phyloP scores from a whole-genome alignment of 2,113 vertebrate genomes.

The Perca fluviatilis region DNA sequence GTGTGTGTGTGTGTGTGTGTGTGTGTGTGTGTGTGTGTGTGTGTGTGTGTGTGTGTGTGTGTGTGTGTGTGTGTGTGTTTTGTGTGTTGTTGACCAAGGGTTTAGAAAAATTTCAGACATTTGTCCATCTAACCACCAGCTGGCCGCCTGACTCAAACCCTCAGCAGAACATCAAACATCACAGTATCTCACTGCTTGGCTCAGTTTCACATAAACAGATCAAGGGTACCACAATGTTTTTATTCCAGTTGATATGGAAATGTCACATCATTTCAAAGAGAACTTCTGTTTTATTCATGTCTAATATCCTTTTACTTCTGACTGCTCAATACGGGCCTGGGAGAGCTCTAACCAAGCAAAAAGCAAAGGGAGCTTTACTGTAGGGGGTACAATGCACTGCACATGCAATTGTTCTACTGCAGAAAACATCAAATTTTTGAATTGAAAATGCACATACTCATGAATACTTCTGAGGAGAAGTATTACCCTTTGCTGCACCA shows the following conservation, averaged over 20 bases:
- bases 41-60: too few relatives aligned
- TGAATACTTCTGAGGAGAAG: not conserved
- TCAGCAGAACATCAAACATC: constrained; percentile 66
- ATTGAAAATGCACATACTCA: not conserved
- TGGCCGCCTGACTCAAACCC: constrained; percentile 47
- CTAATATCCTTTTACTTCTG: constrained; percentile 48
- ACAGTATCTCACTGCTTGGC: constrained; percentile 50
- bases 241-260: constrained; percentile 75
- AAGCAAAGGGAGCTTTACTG: not conserved
- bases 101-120: constrained; percentile 43
- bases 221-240: constrained; percentile 64
- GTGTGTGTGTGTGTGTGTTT: too few relatives aligned
- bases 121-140: constrained; percentile 59
- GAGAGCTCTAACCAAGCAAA: constrained; percentile 19
- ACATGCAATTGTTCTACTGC: constrained; percentile 9
- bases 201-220: constrained; percentile 71
- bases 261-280: constrained; percentile 72
- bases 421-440: not conserved
- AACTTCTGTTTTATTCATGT: constrained; percentile 71
- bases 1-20: too few relatives aligned
- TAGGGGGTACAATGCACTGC: not conserved
- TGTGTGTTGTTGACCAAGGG: constrained; percentile 22
- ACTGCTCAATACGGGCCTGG: constrained; percentile 24
- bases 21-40: too few relatives aligned
- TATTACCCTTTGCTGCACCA: not conserved